Conservation (phyloP, 2,888 invertebrate genomes). For the Chydorus sphaericus region DNA sequence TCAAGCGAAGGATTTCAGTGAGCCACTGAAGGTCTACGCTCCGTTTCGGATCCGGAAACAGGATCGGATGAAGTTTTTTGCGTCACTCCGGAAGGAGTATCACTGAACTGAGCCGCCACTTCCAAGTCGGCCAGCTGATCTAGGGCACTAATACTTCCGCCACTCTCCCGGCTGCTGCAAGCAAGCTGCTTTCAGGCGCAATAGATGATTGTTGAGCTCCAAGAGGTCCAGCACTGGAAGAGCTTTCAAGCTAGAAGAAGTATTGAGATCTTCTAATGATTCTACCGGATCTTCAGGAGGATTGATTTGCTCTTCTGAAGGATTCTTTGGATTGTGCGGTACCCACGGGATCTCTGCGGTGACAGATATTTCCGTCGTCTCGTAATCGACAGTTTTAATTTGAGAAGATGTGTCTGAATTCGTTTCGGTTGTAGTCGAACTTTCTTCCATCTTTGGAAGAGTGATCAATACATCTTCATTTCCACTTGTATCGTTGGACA, state of each 20-base stretch:
- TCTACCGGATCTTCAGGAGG: not conserved
- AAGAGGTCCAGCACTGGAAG: conserved; percentile 11
- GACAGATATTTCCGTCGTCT: conserved; percentile 8
- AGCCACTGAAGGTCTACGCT: too few species aligned
- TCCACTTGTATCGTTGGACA: too few species aligned
- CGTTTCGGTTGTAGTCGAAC: not conserved
- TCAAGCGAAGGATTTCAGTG: not conserved
- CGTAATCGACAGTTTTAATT: not conserved
- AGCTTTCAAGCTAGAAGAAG: not conserved
- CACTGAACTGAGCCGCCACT: not conserved
- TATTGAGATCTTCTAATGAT: not conserved
- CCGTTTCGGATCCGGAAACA: too few species aligned
- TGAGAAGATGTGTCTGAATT: not conserved
- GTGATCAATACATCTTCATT: not conserved
- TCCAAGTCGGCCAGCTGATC: not conserved
- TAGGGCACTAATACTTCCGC: not conserved
- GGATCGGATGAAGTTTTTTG: too few species aligned
- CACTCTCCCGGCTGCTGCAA: too few species aligned
- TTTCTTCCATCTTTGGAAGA: not conserved
- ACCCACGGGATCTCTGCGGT: not conserved
- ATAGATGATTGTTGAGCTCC: conserved; percentile 10
- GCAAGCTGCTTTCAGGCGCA: conserved; percentile 9
- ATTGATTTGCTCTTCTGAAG: too few species aligned
- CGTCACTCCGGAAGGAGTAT: not conserved
- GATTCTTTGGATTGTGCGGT: not conserved